phyloP scores from a whole-genome alignment of 2,888 invertebrate genomes.

The Rhopalosiphum nymphaeae region DNA sequence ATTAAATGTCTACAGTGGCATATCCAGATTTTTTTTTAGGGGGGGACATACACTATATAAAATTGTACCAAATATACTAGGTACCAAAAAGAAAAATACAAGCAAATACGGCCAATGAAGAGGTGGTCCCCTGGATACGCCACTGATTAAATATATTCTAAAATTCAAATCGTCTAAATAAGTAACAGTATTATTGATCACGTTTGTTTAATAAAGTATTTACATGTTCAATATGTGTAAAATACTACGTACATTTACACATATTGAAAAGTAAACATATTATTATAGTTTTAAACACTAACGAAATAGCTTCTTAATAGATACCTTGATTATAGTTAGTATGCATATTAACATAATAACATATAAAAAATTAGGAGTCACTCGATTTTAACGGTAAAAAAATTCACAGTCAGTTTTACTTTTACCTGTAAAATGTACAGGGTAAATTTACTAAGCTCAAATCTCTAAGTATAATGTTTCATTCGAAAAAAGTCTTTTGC shows the following conservation, averaged over 20 bases:
- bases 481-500: not conserved
- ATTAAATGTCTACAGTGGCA: too few relatives aligned
- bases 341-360: not conserved
- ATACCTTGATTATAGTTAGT: not conserved
- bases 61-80: too few relatives aligned
- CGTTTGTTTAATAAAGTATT: not conserved
- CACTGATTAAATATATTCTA: not conserved
- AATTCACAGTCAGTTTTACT: not conserved
- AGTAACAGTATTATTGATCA: not conserved
- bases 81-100: too few relatives aligned
- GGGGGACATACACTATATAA: too few relatives aligned
- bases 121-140: too few relatives aligned
- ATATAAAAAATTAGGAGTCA: not conserved
- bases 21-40: too few relatives aligned
- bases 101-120: too few relatives aligned
- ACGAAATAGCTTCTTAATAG: not conserved
- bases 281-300: not conserved
- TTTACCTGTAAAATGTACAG: too few relatives aligned
- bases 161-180: not conserved
- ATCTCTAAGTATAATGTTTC: not conserved
- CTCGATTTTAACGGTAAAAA: not conserved
- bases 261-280: too few relatives aligned
- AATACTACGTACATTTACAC: not conserved
- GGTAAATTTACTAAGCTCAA: not conserved
- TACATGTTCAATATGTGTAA: not conserved